These are phyloP conservation scores for Agrochola lota DNA, from an alignment of 2,888 invertebrate genomes.

Conservation along the genomic window DNA sequence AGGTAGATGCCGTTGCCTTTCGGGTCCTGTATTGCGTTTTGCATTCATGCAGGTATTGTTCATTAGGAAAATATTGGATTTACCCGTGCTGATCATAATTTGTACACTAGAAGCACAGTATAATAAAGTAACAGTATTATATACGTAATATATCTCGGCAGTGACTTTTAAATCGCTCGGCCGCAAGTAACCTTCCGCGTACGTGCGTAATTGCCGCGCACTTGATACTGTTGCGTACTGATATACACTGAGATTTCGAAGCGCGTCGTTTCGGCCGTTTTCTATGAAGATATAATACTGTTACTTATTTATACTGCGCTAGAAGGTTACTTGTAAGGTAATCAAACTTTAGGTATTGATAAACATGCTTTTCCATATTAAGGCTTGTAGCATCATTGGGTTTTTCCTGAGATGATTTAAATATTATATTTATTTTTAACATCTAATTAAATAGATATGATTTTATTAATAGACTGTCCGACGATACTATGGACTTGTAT, in stretches of 20 bases:
- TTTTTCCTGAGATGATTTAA: background rate
- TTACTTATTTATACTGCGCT: no score
- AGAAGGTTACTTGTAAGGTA: background rate
- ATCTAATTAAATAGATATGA: conserved; percentile 4
- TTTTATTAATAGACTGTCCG: background rate
- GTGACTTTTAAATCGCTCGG: no score
- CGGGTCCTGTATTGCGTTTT: background rate
- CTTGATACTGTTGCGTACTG: no score
- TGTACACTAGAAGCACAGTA: background rate
- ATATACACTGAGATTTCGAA: no score
- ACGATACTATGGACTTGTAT: no score
- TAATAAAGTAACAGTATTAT: no score
- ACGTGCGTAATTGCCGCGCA: no score
- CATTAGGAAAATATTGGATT: conserved; percentile 2
- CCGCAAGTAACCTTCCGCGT: no score
- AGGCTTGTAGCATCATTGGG: conserved; percentile 2
- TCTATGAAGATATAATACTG: no score
- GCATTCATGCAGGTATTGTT: background rate
- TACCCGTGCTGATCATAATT: conserved; percentile 15
- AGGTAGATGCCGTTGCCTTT: background rate
- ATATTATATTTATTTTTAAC: conserved; percentile 4
- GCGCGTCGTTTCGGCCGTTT: no score
- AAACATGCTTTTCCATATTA: conserved; percentile 2
- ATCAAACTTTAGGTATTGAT: background rate
- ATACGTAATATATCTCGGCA: no score